Base-by-base conservation (phyloP, 2,888 invertebrate genomes). In the Drosophila sordidula region DNA sequence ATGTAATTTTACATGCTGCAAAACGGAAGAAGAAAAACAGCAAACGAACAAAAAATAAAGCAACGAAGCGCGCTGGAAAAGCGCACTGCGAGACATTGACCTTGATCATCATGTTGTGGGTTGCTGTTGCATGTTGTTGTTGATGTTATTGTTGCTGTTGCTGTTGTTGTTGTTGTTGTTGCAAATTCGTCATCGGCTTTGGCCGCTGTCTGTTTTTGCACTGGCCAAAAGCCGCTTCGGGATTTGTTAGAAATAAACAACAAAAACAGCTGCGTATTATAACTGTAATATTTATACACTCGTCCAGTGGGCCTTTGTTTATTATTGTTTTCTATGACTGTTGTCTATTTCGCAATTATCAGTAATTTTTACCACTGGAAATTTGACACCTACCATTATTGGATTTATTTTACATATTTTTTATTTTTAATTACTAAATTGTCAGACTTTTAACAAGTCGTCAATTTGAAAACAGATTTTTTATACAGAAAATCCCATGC, bases 31-130 rank as follows among this genome's bases (percentile, higher is more conserved):
- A 76, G 80, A 64, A 77, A 69, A 80, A 67, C 79, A 75, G 61
- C 65, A 78, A 55, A 62, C 51, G 52, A 52, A 72, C 26, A 70
- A 70, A 62, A 67, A 72, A 73, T 44, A 55, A 70, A 63, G 41
- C 16, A 56, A 49, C 4, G 41, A 39, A 29, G 59, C n/a, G 44
- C 49, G 50, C 47, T 73, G 67, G 80, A 80, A 77, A 73, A 77
- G 73, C 68, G 66, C 74, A 75, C 65, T 57, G 70, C 67, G 75
- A 86, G 88, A 89, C 85, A 86, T 86, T 86, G 85, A 86, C 85
- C 85, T 85, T 85, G 89, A 89, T 89, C 78, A 64, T 59, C 80
- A 70, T 66, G 64, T 82, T 68, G 76, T 66, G 75, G 75, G 70
- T 61, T 64, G 72, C 44, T 75, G 61, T 52, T 54, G 39, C 42